A percentile compares a stretch with the other conserved stretches of the same genome.
Conservation (phyloP, 2,888 invertebrate genomes). For the Psylliodes chrysocephalus region DNA sequence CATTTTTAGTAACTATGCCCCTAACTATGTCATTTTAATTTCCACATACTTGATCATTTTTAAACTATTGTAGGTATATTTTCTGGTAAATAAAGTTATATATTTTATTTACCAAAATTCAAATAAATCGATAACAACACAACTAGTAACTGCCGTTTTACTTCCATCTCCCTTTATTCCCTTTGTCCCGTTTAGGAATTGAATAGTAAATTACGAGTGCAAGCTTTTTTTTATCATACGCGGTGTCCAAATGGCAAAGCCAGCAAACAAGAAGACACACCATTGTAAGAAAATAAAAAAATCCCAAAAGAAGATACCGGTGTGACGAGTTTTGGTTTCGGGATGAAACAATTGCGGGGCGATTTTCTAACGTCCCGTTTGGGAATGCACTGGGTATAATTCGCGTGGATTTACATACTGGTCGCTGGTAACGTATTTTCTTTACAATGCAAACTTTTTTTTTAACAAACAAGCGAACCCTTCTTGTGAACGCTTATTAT, state of each 20-base stretch:
- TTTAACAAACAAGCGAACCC: slow-evolving; percentile 26
- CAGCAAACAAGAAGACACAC: slow-evolving; percentile 46
- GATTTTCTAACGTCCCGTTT: slow-evolving; percentile 45
- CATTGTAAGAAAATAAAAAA: slow-evolving; percentile 41
- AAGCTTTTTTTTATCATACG: slow-evolving; percentile 36
- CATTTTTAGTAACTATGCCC: background rate
- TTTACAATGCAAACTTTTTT: slow-evolving; percentile 46
- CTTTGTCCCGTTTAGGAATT: slow-evolving; percentile 25
- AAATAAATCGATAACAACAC: slow-evolving; percentile 33
- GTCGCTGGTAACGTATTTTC: slow-evolving; percentile 42
- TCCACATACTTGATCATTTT: too few species aligned
- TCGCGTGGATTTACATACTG: slow-evolving; percentile 47
- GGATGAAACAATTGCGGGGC: slow-evolving; percentile 43
- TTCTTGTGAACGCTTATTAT: slow-evolving; percentile 12
- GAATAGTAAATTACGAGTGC: slow-evolving; percentile 40
- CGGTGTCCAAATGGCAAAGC: slow-evolving; percentile 48
- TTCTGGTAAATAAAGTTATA: too few species aligned
- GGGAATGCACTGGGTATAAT: slow-evolving; percentile 42
- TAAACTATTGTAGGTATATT: too few species aligned
- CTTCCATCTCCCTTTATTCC: slow-evolving; percentile 21
- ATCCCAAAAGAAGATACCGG: slow-evolving; percentile 44
- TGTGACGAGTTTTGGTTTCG: slow-evolving; percentile 43
- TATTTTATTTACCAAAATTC: slow-evolving; percentile 26
- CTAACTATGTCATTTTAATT: background rate
- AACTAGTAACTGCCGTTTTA: slow-evolving; percentile 40